Evolutionary conservation across 1,140 invertebrate species (phyloP), one percentile per base, ranked within the genome.

Genomic region (Battus philenor): DNA sequence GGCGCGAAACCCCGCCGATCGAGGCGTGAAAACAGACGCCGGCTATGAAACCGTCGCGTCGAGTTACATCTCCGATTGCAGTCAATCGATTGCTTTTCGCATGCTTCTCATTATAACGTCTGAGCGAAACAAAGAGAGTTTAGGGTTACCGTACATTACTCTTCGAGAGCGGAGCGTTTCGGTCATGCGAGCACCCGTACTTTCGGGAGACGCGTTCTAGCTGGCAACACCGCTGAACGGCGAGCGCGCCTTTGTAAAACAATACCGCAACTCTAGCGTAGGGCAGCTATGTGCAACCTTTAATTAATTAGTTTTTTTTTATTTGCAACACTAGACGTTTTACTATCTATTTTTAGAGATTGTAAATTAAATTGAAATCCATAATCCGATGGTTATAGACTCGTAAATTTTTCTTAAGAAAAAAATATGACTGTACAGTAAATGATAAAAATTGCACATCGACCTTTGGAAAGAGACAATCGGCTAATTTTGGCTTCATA

Each of bases 21-120:
- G 49, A 36, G 30, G 26, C 30, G 53, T 47, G 62, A 64, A 63
- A 64, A 68, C 71, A 68, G 64, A 61, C 59, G 38, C 50, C 9
- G n/a, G 16, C 16, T 10, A 18, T 9, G 16, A 36, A 36, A 36
- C 33, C 16, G 33, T 9, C 13, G 59, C 52, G 59, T 76, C 59
- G 50, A 45, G 51, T 75, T 72, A 61, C 73, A 45, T 69, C 65
- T 80, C 73, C 53, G 44, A 59, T 80, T 62, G 47, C 71, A 60
- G 55, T 65, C 67, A 68, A 68, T 76, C 68, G 75, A 69, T 76
- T 68, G 65, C 61, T 50, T 73, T 70, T 67, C 74, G 69, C 71
- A 71, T 73, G 74, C 62, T 69, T 73, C 75, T 79, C 70, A 76
- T 77, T 79, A 79, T 70, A 69, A 50, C 76, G 73, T 79, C 68